A percentile compares a stretch with the other conserved stretches of the same genome.
These are phyloP conservation scores for Monodelphis domestica DNA, from an alignment of 2,797 vertebrate species.

Conservation along the genomic window DNA sequence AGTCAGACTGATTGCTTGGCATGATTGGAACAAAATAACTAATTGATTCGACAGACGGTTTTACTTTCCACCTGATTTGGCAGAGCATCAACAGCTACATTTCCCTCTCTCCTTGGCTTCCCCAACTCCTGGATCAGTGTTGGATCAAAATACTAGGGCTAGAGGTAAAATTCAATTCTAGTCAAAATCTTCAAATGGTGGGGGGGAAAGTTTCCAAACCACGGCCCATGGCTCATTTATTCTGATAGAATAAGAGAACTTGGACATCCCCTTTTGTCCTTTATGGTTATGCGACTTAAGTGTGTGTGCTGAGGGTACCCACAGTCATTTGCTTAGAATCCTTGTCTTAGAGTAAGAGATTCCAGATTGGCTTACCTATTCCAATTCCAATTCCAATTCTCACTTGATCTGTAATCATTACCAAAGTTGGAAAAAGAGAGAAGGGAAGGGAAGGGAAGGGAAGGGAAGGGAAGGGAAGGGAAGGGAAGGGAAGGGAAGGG, in stretches of 20 bases:
- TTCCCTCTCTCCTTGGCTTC: slow-evolving; percentile 2
- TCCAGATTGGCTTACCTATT: background rate
- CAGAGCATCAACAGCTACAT: background rate
- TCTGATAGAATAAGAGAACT: slow-evolving; percentile 31
- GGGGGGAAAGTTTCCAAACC: background rate
- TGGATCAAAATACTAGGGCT: background rate
- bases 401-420: background rate
- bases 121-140: background rate
- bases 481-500: no score
- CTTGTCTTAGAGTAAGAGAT: background rate
- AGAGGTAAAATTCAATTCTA: slow-evolving; percentile 50
- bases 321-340: background rate
- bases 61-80: background rate
- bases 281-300: slow-evolving; percentile 22
- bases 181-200: slow-evolving; percentile 12
- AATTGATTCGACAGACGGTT: background rate
- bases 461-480: no score
- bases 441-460: no score
- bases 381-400: slow-evolving; percentile 6
- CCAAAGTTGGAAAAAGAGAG: background rate
- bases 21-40: background rate
- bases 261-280: background rate
- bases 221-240: slow-evolving; percentile 42
- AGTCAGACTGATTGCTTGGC: background rate
- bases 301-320: background rate